These are phyloP conservation scores for Amphibalanus amphitrite DNA, from an alignment of 1,140 invertebrate species.

Conservation along the genomic window DNA sequence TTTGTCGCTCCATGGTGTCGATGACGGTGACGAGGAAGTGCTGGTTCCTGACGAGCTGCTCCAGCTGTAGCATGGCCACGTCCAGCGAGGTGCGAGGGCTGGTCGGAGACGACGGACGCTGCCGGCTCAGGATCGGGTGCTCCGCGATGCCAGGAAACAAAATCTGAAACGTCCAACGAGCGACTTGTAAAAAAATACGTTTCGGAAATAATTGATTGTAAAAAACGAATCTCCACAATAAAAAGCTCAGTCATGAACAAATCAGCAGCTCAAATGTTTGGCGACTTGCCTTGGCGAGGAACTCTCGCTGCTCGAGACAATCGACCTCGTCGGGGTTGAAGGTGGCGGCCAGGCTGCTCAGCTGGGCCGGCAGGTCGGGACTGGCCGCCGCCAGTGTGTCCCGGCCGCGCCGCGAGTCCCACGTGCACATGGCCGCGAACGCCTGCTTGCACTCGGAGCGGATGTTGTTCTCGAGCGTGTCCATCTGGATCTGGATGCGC, in stretches of 20 bases:
- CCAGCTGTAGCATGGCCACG: conserved; percentile 35
- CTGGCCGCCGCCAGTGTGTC: background rate
- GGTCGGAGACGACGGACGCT: background rate
- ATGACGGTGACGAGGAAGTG: conserved; percentile 83
- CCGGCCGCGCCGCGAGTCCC: conserved; percentile 13
- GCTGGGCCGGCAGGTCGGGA: background rate
- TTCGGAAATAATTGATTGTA: no score
- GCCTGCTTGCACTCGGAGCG: conserved; percentile 91
- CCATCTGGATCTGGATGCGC: conserved; percentile 96
- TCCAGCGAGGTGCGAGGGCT: background rate
- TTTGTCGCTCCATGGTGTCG: conserved; percentile 77
- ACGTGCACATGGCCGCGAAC: conserved; percentile 28
- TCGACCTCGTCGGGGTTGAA: background rate
- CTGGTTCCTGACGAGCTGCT: conserved; percentile 82
- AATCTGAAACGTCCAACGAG: no score
- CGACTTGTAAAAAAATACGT: no score
- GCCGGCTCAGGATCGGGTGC: conserved; percentile 71
- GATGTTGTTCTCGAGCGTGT: conserved; percentile 93
- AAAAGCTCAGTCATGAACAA: no score
- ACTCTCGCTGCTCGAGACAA: background rate
- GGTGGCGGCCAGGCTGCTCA: background rate
- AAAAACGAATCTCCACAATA: no score
- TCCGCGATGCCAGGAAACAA: conserved; percentile 89
- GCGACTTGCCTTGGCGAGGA: background rate
- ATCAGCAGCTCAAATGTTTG: no score